Evolutionary conservation across 2,797 vertebrate genomes (phyloP).

Genomic region (Falco berigora): DNA sequence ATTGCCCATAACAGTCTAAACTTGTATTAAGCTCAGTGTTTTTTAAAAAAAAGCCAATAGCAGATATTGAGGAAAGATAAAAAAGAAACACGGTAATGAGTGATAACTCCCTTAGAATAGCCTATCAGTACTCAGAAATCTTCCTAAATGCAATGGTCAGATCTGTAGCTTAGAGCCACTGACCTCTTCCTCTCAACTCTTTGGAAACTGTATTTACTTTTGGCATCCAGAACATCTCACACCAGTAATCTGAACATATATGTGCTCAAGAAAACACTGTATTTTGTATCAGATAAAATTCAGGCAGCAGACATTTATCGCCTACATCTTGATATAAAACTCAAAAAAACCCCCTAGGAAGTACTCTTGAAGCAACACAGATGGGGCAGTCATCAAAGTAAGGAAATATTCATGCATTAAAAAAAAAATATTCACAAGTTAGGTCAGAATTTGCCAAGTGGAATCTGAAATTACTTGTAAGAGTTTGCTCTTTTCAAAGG

Average conservation of each 20-base stretch:
- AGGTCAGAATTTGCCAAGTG: background rate
- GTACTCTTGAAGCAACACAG: background rate
- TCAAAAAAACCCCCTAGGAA: background rate
- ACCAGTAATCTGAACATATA: background rate
- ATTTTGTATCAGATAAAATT: background rate
- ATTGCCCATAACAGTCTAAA: background rate
- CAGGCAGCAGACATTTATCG: background rate
- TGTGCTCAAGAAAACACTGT: background rate
- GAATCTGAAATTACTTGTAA: background rate
- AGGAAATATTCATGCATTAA: background rate
- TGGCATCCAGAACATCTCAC: background rate
- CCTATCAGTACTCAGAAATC: background rate
- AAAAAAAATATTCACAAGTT: background rate
- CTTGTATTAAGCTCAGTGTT: background rate
- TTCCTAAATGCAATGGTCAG: background rate
- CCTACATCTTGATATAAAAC: background rate
- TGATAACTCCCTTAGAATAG: background rate
- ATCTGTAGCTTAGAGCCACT: background rate
- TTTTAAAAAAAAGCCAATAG: background rate
- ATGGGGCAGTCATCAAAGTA: background rate
- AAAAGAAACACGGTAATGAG: background rate
- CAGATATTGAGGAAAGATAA: background rate
- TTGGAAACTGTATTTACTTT: background rate
- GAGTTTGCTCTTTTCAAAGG: background rate
- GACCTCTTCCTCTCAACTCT: background rate